Base-by-base conservation (phyloP, 1,140 invertebrate species). In the Drosophila nasuta region DNA sequence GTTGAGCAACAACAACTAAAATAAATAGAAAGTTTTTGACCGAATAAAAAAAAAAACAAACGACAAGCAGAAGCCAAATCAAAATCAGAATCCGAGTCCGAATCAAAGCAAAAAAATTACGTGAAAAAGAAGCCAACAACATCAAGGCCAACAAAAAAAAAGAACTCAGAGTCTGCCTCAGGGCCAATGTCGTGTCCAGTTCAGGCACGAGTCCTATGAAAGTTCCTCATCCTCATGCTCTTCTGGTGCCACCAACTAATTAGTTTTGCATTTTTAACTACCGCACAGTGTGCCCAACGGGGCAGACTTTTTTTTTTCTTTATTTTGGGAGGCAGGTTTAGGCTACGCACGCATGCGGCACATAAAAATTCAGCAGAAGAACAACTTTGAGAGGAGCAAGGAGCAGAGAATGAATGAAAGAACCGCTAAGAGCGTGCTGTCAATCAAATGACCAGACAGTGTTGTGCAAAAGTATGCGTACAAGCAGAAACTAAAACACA, bases 231-330 rank as follows among this genome's bases (percentile, higher is more conserved):
- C 38, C 3, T 10, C 35, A 38, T 25, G 20, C 20, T 25, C 20
- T 25, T 25, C 59, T 59, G 15, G 35, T 25, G 30, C 46, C 38
- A 46, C 15, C 73, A 71, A 77, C 73, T 81, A 81, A 81, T 81
- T 81, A 81, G 79, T 81, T 81, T 81, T 81, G 77, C 77, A 81
- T 81, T 81, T 81, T 80, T 80, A 81, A 81, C 77, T 72, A 76
- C 77, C 77, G 68, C 60, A 73, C 46, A 51, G 35, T 54, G 5
- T 8, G 35, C 7, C 35, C 7, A 10, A 56, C 64, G 58, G 41
- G 33, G 1, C 1, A 41, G 41, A 25, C 20, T 25, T 25, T 25
- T 25, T 25, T 25, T 25, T 4, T 25, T 25, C 3, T 25, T 25
- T 20, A 20, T 20, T 20, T 20, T 20, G 2, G 20, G 20, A 20